Evolutionary conservation across 2,113 vertebrate genomes (phyloP).

Genomic region (Anthoscopus minutus): DNA sequence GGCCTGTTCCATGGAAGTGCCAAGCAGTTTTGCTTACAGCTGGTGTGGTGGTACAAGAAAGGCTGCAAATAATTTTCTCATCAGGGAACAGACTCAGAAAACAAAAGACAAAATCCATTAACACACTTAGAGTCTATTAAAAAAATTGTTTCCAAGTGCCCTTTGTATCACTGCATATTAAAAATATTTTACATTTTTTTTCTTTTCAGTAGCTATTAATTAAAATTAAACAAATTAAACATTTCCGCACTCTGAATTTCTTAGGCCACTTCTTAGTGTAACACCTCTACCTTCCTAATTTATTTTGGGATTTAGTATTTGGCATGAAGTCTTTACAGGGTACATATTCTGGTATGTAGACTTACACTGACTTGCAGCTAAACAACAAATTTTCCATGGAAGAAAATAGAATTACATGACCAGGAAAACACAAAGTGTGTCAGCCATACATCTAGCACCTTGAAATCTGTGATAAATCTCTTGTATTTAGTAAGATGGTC

Average conservation of each 20-base stretch:
- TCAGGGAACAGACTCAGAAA: neutral
- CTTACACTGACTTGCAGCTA: neutral
- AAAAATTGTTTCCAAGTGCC: neutral
- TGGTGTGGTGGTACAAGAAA: neutral
- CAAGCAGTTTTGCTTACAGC: neutral
- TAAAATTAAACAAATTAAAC: neutral
- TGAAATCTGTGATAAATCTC: neutral
- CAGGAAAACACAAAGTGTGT: neutral
- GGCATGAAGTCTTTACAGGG: neutral
- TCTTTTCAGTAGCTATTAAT: neutral
- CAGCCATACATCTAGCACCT: neutral
- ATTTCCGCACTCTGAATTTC: neutral
- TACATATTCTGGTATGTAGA: neutral
- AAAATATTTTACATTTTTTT: neutral
- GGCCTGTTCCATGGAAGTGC: neutral
- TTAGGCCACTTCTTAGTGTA: neutral
- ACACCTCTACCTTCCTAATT: neutral
- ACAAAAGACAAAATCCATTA: neutral
- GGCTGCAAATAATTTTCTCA: neutral
- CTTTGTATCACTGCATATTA: neutral
- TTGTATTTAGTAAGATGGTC: neutral
- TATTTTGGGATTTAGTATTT: neutral
- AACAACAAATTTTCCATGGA: neutral
- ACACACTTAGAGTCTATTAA: neutral
- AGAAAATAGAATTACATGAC: neutral